These are phyloP conservation scores for Aulostomus chinensis DNA, from an alignment of 2,797 vertebrate genomes.

Conservation along the genomic window DNA sequence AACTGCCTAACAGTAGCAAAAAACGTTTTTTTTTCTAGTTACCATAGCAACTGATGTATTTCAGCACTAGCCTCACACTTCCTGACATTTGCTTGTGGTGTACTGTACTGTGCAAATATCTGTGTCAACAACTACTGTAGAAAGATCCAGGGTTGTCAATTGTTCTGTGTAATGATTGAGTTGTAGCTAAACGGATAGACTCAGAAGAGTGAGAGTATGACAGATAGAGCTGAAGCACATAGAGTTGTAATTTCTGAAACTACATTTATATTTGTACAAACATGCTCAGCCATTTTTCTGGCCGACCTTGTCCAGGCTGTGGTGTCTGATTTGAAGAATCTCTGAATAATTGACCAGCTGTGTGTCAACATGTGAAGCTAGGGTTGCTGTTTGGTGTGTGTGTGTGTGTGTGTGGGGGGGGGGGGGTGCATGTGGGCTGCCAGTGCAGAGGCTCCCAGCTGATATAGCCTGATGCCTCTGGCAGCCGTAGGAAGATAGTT, in stretches of 20 bases:
- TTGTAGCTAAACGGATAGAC: too few species aligned
- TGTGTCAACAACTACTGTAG: too few species aligned
- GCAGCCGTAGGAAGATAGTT: too few species aligned
- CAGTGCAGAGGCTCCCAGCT: slow-evolving; percentile 14
- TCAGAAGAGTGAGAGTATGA: too few species aligned
- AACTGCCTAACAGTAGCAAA: slow-evolving; percentile 37
- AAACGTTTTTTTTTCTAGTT: slow-evolving; percentile 50
- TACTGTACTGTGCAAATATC: slow-evolving; percentile 11
- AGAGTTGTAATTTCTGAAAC: too few species aligned
- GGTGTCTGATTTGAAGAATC: slow-evolving; percentile 63
- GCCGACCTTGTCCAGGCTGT: slow-evolving; percentile 33
- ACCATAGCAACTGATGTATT: slow-evolving; percentile 65
- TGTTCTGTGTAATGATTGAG: too few species aligned
- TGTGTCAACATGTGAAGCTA: slow-evolving; percentile 9
- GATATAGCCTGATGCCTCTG: slow-evolving; percentile 14
- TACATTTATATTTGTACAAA: too few species aligned
- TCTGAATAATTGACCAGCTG: slow-evolving; percentile 78
- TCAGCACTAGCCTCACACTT: slow-evolving; percentile 28
- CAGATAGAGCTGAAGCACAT: too few species aligned
- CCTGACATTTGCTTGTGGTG: slow-evolving; percentile 30
- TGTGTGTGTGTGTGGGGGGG: slow-evolving; percentile 37
- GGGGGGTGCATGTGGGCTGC: slow-evolving; percentile 34
- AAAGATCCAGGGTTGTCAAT: too few species aligned
- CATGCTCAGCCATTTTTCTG: slow-evolving; percentile 6
- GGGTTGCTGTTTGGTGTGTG: too few species aligned